Evolutionary conservation across 2,797 vertebrate species (phyloP).

Genomic region (Phoeniculus purpureus): DNA sequence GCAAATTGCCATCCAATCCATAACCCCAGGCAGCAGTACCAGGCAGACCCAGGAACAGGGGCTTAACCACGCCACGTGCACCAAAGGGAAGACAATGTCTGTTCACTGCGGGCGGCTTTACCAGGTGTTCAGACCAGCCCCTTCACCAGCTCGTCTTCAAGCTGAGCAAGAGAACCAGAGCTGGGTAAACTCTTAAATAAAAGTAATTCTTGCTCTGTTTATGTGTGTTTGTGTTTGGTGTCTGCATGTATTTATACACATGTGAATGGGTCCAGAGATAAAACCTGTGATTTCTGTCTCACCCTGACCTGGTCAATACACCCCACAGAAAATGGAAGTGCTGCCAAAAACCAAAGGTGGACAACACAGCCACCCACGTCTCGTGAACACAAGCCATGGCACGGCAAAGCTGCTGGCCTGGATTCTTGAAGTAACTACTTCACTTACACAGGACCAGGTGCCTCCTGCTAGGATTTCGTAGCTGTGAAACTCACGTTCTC

Average conservation of each 20-base stretch:
- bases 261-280: background rate
- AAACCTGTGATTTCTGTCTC: background rate
- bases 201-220: background rate
- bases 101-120: background rate
- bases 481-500: conserved; percentile 21
- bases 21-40: background rate
- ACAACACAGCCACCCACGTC: background rate
- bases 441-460: background rate
- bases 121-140: background rate
- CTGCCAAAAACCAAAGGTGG: background rate
- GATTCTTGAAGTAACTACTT: background rate
- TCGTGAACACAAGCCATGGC: background rate
- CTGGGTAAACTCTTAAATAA: background rate
- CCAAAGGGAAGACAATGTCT: background rate
- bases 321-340: background rate
- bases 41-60: background rate
- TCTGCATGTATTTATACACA: background rate
- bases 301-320: background rate
- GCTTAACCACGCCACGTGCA: background rate
- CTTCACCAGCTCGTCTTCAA: background rate
- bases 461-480: conserved; percentile 20
- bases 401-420: background rate
- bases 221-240: background rate
- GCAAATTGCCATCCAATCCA: background rate
- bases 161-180: background rate